These are phyloP conservation scores for Beris chalybata DNA, from an alignment of 2,888 invertebrate genomes.

Conservation along the genomic window DNA sequence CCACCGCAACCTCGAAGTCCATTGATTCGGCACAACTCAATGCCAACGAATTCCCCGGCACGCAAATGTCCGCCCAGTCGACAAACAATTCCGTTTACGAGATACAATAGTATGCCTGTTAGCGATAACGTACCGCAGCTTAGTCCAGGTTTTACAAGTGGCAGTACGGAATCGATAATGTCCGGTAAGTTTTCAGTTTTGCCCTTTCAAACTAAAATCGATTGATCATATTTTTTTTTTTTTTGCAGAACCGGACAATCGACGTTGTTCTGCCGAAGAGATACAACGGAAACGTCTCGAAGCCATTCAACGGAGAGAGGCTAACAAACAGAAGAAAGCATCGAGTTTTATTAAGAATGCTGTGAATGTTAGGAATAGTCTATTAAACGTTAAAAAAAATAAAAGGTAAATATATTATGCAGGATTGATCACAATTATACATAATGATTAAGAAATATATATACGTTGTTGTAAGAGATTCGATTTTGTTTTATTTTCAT, in stretches of 20 bases:
- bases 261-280: conserved; percentile 24
- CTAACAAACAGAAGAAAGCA: conserved; percentile 18
- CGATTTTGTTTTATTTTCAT: too few species aligned
- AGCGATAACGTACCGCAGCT: conserved; percentile 2
- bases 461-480: too few species aligned
- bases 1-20: conserved; percentile 3
- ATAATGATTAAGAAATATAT: too few species aligned
- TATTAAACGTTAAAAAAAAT: background rate
- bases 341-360: background rate
- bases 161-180: conserved; percentile 16
- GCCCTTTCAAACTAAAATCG: background rate
- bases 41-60: conserved; percentile 7
- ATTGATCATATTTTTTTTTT: background rate
- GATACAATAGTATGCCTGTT: conserved; percentile 28
- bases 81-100: background rate
- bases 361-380: background rate
- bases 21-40: conserved; percentile 23
- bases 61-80: background rate
- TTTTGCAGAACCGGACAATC: conserved; percentile 15
- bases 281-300: conserved; percentile 29
- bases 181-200: background rate
- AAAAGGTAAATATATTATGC: conserved; percentile 2
- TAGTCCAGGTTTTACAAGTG: background rate
- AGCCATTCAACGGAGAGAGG: conserved; percentile 25
- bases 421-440: too few species aligned